Base-by-base conservation (phyloP, 2,113 vertebrate genomes). In the Acanthochromis polyacanthus region DNA sequence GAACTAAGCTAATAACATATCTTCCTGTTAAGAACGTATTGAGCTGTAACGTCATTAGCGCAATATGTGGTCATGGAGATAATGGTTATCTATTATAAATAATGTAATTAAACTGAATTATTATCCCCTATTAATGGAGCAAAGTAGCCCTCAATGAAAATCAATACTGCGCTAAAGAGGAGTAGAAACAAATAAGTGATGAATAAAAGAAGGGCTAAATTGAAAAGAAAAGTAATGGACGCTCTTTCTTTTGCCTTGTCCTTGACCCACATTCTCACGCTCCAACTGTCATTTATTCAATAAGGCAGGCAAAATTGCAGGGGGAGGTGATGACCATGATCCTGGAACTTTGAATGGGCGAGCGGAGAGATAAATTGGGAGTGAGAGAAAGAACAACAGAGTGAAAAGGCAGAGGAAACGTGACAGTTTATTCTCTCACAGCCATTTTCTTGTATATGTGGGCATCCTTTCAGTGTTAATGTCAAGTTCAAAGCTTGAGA, bases 251-350 rank as follows among this genome's bases (percentile, higher is more conserved):
- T 61, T 36, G 65, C 66, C 76, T 62, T 10, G 66, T 88, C 90
- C 87, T 91, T 91, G 90, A 87, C 91, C 89, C 77, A 86, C 63
- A 85, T 92, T 90, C 80, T 83, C 85, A 82, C 46, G 45, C 79
- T 79, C 82, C n/a, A 10, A 50, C 81, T 78, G 83, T 76, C 28
- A 20, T 88, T 83, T 91, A 89, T 90, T 89, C 79, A 89, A 73
- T 86, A 83, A 83, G 72, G 71, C 55, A 28, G 71, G 57, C 52
- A 50, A 78, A 84, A 90, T 91, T 83, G 86, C 80, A 9, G 40
- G 52, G 25, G 12, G 67, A 85, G 85, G 78, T 79, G 87, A 81
- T 45, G 84, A 67, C 71, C 57, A 4, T 78, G 86, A 88, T 80
- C 84, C 68, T 58, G 59, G 71, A 62, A 82, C 74, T 82, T 81